Percentiles rank a stretch among this genome's conserved stretches.
Evolutionary conservation across 2,113 vertebrate species (phyloP).

Genomic region (Picathartes gymnocephalus): DNA sequence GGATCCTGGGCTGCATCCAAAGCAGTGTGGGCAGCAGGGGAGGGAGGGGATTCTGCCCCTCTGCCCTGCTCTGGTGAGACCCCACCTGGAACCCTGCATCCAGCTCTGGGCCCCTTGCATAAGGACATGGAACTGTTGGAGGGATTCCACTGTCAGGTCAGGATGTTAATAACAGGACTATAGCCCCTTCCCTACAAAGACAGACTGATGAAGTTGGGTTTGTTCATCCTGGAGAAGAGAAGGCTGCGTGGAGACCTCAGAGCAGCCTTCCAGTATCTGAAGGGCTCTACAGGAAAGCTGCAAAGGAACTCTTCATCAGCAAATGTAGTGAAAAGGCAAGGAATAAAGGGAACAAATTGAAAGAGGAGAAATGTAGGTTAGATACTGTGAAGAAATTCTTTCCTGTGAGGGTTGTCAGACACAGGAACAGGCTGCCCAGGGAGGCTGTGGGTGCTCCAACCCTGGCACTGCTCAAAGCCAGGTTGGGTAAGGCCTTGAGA

Average conservation of each 20-base stretch:
- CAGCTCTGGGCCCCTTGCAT: neutral
- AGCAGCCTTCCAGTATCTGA: neutral
- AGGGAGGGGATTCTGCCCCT: neutral
- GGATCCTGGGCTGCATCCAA: neutral
- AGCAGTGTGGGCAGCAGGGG: rapidly evolving
- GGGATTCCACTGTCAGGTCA: neutral
- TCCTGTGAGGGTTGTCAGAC: neutral
- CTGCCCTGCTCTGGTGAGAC: neutral
- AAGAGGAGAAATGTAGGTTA: neutral
- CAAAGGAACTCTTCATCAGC: neutral
- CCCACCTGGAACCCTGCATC: neutral
- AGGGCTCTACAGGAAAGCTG: neutral
- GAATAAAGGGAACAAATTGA: neutral
- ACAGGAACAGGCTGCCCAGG: neutral
- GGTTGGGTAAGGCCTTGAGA: neutral
- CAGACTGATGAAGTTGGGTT: neutral
- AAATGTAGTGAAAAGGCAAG: neutral
- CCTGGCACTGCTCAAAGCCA: neutral
- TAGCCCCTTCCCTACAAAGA: neutral
- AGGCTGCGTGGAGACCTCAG: neutral
- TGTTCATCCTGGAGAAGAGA: neutral
- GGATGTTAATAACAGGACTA: neutral
- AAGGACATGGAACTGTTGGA: neutral
- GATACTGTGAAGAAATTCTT: neutral
- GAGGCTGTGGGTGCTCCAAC: neutral